Conservation (phyloP, 2,113 vertebrate species). For the Sinocyclocheilus maitianheensis region DNA sequence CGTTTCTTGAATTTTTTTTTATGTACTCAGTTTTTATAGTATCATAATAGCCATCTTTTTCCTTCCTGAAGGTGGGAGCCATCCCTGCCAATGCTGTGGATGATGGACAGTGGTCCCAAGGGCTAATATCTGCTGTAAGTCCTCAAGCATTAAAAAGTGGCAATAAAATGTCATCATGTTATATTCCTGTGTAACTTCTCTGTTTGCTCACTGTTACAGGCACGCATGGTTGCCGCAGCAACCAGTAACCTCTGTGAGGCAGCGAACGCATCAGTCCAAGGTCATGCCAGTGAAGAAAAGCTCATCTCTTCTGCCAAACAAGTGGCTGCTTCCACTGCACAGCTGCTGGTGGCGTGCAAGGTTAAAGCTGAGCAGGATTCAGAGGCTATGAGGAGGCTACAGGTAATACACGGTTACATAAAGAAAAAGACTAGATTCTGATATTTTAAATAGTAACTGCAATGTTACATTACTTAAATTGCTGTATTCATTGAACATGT, state of each 20-base stretch:
- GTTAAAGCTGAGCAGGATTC: conserved; percentile 97
- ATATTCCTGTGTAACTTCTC: neutral
- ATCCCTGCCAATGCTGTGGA: conserved; percentile 94
- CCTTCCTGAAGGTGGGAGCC: conserved; percentile 85
- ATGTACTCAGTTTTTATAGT: neutral
- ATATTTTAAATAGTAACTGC: conserved; percentile 23
- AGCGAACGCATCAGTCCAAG: no score
- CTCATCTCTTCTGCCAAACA: conserved; percentile 98
- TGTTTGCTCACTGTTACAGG: conserved; percentile 69
- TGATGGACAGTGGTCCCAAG: conserved; percentile 98
- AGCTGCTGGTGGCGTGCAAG: conserved; percentile 97
- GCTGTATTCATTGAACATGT: neutral
- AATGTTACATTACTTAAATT: neutral
- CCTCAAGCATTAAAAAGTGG: neutral
- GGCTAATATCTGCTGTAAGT: conserved; percentile 98
- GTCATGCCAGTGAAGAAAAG: conserved; percentile 55
- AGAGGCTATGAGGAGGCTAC: conserved; percentile 95
- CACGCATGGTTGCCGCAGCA: conserved; percentile 94
- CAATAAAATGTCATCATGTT: neutral
- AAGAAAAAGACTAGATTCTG: neutral
- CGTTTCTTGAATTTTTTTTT: neutral
- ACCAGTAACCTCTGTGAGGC: conserved; percentile 81
- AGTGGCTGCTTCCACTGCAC: conserved; percentile 96
- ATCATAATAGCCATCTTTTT: neutral
- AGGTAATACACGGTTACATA: conserved; percentile 75